A percentile compares a stretch with the other conserved stretches of the same genome.
phyloP scores from a whole-genome alignment of 2,797 vertebrate species.

The Coluber constrictor region DNA sequence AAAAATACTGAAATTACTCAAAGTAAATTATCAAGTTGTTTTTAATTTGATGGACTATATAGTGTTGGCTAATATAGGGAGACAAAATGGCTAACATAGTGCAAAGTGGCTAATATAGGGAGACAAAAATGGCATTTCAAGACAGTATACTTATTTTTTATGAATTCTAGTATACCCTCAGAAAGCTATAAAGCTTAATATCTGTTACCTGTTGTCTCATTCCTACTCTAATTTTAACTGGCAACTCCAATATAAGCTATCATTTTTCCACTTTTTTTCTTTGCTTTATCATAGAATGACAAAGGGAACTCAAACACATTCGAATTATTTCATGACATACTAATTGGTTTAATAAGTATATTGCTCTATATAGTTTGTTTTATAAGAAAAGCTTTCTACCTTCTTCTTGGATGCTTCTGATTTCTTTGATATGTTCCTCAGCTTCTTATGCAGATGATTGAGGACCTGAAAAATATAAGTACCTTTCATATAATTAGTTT shows the following conservation, averaged over 20 bases:
- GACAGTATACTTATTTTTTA: not conserved
- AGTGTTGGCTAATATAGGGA: too few species aligned
- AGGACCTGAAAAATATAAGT: slow-evolving; percentile 81
- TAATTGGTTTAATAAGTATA: not conserved
- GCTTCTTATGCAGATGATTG: slow-evolving; percentile 94
- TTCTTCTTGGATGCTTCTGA: slow-evolving; percentile 98
- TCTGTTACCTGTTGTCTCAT: not conserved
- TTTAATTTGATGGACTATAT: not conserved
- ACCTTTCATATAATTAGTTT: not conserved
- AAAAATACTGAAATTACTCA: not conserved
- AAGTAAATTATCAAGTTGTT: not conserved
- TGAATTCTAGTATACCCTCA: not conserved
- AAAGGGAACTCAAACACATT: not conserved
- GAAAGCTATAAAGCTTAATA: not conserved
- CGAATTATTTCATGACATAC: not conserved
- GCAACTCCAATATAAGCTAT: not conserved
- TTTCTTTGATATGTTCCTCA: slow-evolving; percentile 96
- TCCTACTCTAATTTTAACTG: not conserved
- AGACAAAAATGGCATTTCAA: not conserved
- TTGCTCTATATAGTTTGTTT: not conserved
- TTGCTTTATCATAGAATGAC: not conserved
- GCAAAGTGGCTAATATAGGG: too few species aligned
- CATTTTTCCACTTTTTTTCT: too few species aligned
- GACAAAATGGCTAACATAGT: too few species aligned
- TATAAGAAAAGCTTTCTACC: slow-evolving; percentile 72